phyloP scores from a whole-genome alignment of 2,113 vertebrate species.

The Peromyscus leucopus region DNA sequence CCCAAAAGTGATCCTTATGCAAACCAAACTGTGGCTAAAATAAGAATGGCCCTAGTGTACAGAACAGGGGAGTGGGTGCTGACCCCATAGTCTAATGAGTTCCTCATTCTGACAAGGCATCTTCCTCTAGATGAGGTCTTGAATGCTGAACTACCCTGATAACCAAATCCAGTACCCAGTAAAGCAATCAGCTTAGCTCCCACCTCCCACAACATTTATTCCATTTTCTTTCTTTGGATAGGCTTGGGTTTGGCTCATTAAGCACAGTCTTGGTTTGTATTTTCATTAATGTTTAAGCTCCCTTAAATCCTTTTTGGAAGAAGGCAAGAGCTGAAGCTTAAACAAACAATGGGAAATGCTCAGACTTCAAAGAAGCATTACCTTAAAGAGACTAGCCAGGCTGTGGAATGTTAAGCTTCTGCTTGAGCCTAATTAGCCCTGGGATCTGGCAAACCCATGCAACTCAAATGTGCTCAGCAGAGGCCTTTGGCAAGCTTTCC shows the following conservation, averaged over 20 bases:
- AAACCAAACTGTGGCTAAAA: neutral
- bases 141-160: neutral
- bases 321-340: conserved; percentile 37
- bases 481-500: conserved; percentile 9
- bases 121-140: neutral
- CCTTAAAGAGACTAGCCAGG: conserved; percentile 41
- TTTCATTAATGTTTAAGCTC: conserved; percentile 67
- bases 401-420: neutral
- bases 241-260: conserved; percentile 23
- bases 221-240: conserved; percentile 48
- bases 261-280: conserved; percentile 55
- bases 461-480: neutral
- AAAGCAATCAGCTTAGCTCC: conserved; percentile 27
- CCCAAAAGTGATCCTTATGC: neutral
- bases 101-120: neutral
- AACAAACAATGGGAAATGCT: conserved; percentile 58
- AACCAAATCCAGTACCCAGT: neutral
- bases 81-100: neutral
- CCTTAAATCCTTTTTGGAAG: conserved; percentile 60
- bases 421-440: conserved; percentile 62
- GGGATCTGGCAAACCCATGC: conserved; percentile 23
- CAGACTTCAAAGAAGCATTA: conserved; percentile 64
- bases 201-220: conserved; percentile 22
- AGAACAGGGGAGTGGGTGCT: fast-evolving
- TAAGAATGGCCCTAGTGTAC: neutral